These are phyloP conservation scores for Homarus americanus DNA, from an alignment of 1,140 invertebrate species.

Conservation along the genomic window DNA sequence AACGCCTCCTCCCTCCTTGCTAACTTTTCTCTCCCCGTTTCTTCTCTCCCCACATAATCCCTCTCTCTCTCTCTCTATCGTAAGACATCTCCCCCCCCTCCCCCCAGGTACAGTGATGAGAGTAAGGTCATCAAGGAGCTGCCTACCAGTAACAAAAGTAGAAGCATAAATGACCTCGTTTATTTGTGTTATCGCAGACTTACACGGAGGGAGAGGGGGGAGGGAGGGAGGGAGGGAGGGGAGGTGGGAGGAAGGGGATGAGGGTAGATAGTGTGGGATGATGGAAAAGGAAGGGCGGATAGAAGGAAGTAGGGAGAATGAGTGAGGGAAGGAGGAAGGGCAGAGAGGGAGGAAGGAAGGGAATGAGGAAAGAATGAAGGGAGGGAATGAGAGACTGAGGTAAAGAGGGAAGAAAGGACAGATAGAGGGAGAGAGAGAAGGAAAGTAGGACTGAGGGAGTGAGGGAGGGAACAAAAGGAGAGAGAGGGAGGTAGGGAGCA, in stretches of 20 bases:
- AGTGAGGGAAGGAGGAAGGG: no score
- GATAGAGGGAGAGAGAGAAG: no score
- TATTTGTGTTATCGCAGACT: not conserved
- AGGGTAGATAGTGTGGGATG: not conserved
- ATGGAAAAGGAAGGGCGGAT: no score
- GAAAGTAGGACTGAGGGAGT: not conserved
- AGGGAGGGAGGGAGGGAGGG: constrained; percentile 8
- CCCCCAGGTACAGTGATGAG: no score
- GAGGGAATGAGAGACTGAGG: no score
- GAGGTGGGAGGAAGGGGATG: not conserved
- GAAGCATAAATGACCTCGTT: not conserved
- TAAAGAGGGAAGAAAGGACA: no score
- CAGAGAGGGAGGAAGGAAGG: no score
- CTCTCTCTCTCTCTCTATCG: not conserved
- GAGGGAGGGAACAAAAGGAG: no score
- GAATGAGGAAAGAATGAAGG: no score
- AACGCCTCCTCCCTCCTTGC: not conserved
- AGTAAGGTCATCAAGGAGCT: no score
- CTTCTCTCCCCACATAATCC: not conserved
- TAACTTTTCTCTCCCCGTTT: no score
- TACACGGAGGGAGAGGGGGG: not conserved
- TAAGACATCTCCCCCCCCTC: not conserved
- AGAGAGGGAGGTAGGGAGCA: not conserved
- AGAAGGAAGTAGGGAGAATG: no score
- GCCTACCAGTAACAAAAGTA: not conserved